A percentile compares a stretch with the other conserved stretches of the same genome.
Evolutionary conservation across 2,888 invertebrate species (phyloP).

Genomic region (Trachelus troglodyta): DNA sequence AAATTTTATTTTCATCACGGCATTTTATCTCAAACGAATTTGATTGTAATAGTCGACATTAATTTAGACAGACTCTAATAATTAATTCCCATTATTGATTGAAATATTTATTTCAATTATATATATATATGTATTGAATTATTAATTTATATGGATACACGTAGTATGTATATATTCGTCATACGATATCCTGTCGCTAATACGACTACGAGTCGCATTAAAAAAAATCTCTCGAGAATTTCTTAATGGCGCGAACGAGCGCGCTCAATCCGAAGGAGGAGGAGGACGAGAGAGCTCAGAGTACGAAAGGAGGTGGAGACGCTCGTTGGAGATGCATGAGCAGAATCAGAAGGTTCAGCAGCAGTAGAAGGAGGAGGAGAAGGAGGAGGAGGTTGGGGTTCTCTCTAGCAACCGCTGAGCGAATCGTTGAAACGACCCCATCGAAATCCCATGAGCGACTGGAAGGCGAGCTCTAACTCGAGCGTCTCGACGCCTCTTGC

Average conservation of each 20-base stretch:
- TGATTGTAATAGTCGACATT: neutral
- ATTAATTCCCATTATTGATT: neutral
- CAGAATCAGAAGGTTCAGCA: neutral
- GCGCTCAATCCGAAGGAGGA: neutral
- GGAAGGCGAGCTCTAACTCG: slow-evolving; percentile 1
- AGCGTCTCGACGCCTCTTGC: slow-evolving; percentile 2
- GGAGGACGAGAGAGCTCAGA: neutral
- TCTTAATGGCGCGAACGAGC: slow-evolving; percentile 8
- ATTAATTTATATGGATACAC: neutral
- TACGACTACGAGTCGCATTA: neutral
- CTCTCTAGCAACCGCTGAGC: slow-evolving; percentile 9
- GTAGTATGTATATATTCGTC: neutral
- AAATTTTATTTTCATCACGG: neutral
- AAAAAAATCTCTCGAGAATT: slow-evolving; percentile 4
- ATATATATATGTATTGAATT: neutral
- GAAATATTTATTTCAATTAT: neutral
- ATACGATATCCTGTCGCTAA: neutral
- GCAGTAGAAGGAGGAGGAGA: neutral
- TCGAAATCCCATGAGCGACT: slow-evolving; percentile 1
- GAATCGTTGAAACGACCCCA: slow-evolving; percentile 44
- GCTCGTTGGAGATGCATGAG: neutral
- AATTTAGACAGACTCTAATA: neutral
- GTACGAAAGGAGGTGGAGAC: neutral
- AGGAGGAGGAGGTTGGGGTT: neutral
- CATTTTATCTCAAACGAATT: neutral